Base-by-base conservation (phyloP, 1,140 invertebrate species). In the Caenorhabditis brenneri region DNA sequence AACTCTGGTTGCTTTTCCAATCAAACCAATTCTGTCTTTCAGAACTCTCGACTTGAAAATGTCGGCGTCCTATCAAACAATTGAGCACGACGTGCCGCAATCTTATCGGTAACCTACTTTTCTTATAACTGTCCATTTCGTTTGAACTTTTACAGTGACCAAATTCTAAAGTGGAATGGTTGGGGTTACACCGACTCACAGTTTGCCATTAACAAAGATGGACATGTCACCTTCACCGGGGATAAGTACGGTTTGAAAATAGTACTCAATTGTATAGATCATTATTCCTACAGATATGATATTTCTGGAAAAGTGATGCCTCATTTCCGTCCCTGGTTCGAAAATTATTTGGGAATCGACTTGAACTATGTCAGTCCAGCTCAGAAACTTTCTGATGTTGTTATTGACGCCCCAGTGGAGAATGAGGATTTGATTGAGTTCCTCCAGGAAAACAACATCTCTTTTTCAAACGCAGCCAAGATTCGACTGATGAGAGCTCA, bases 171-270 rank as follows among this genome's bases (percentile, higher is more conserved):
- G 93, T 98, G 96, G 96, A 97, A 98, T 92, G 97, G 97, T 53
- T 99, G 97, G 97, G 97, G 97, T 9, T 99, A 98, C 92, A 95
- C 94, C 85, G 96, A 99, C 91, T 95, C 95, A 0, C 92, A 93
- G 88, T 97, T 97, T 91, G 89, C 93, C 79, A 89, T 95, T 0
- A 91, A 93, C 88, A 90, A 92, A 87, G 92, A 93, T 88, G 93
- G 87, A 42, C 88, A 92, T 78, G 92, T 96, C 27, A 93, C 93
- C 86, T 96, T 97, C 88, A 94, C 93, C 51, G 95, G 95, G 51
- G 92, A 93, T 86, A 93, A 94, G 94, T 95, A 92, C 83, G 83
- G 82, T 16, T 24, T 42, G 22, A n/a, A 79, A 29, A 10, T 6
- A 19, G 48, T 9, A 31, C 15, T 27, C 2, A 31, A n/a, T n/a